Conservation (phyloP, 2,113 vertebrate species). For the Oncorhynchus tshawytscha region DNA sequence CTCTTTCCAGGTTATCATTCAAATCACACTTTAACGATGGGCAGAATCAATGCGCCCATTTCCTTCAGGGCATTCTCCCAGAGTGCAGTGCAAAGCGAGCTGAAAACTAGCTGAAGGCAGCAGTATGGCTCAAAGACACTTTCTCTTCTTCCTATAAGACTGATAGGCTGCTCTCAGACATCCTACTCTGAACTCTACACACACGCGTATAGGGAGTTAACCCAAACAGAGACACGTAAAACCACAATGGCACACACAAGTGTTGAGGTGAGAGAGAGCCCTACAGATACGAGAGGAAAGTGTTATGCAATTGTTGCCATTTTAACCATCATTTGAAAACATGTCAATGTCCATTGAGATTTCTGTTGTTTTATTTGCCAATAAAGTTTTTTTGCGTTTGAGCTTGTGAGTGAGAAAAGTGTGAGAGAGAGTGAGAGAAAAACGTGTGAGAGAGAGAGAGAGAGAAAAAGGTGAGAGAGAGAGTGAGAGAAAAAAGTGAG, state of each 20-base stretch:
- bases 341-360: too few relatives aligned
- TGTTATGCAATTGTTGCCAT: too few relatives aligned
- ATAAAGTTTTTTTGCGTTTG: too few relatives aligned
- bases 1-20: conserved; percentile 17
- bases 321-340: too few relatives aligned
- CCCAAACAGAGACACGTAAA: background rate
- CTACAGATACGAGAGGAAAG: too few relatives aligned
- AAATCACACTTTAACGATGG: background rate
- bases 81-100: background rate
- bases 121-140: background rate
- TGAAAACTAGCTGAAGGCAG: background rate
- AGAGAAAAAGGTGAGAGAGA: background rate
- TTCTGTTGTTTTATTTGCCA: too few relatives aligned
- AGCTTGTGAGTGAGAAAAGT: background rate
- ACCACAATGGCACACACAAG: background rate
- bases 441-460: background rate
- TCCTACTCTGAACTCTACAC: background rate
- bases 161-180: too few relatives aligned
- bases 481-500: background rate
- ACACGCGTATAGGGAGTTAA: background rate
- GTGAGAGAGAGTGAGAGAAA: background rate
- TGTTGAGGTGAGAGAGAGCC: conserved; percentile 17
- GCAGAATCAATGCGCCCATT: conserved; percentile 7
- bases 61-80: background rate
- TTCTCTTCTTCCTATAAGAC: background rate